Conservation (phyloP, 2,797 vertebrate genomes). For the Zonotrichia albicollis region DNA sequence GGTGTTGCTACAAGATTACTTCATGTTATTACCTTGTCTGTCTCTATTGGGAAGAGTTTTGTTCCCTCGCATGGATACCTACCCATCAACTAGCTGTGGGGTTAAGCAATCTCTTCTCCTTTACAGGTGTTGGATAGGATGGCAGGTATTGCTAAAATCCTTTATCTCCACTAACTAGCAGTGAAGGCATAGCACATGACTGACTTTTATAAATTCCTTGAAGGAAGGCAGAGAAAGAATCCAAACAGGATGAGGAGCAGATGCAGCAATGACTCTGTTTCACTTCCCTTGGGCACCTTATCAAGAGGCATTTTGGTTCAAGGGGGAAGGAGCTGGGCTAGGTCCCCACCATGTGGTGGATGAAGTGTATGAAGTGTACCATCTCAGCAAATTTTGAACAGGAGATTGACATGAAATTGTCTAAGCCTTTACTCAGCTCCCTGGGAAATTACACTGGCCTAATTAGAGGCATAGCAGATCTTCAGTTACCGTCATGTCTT, state of each 20-base stretch:
- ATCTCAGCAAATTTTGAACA: neutral
- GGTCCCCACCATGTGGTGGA: neutral
- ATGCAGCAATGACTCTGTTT: neutral
- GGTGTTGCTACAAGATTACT: neutral
- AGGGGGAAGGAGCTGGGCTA: neutral
- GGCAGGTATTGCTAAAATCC: neutral
- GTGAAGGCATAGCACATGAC: neutral
- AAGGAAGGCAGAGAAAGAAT: neutral
- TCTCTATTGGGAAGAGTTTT: neutral
- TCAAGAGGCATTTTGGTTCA: neutral
- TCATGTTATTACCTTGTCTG: neutral
- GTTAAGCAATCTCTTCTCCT: neutral
- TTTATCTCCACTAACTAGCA: neutral
- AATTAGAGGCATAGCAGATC: neutral
- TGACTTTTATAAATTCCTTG: neutral
- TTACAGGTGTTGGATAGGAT: neutral
- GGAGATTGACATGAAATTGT: neutral
- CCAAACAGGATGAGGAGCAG: neutral
- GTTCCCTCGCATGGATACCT: neutral
- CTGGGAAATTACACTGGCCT: neutral
- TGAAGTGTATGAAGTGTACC: neutral
- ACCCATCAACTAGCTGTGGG: neutral
- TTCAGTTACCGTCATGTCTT: neutral
- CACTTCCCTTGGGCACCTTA: neutral
- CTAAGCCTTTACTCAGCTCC: neutral